These are phyloP conservation scores for Eupithecia vulgata DNA, from an alignment of 2,888 invertebrate genomes.

Conservation along the genomic window DNA sequence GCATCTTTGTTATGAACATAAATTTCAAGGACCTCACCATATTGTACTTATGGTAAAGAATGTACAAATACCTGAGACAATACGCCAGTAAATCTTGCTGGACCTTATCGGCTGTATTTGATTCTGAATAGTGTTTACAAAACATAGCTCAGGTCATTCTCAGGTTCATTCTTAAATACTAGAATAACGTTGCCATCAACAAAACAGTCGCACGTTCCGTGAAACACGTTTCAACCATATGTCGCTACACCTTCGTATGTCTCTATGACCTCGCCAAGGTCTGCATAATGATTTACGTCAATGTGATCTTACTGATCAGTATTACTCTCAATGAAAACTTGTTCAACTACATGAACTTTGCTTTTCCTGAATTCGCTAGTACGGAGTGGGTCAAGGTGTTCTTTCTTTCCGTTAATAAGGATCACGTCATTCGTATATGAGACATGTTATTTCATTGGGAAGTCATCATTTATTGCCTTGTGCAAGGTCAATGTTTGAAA, in stretches of 20 bases:
- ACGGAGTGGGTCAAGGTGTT: conserved; percentile 33
- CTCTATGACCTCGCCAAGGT: conserved; percentile 70
- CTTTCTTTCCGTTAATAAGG: conserved; percentile 15
- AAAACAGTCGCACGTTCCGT: conserved; percentile 14
- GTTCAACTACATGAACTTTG: conserved; percentile 34
- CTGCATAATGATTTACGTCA: conserved; percentile 47
- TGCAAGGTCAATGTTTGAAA: conserved; percentile 1
- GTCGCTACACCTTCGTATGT: conserved; percentile 48
- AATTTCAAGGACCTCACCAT: conserved; percentile 32
- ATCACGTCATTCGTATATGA: conserved; percentile 20
- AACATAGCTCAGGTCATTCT: background rate
- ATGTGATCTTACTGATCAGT: conserved; percentile 29
- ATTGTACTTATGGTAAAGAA: background rate
- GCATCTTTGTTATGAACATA: conserved; percentile 33
- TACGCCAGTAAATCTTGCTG: background rate
- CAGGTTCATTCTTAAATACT: background rate
- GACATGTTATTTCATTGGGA: conserved; percentile 24
- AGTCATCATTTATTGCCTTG: conserved; percentile 16
- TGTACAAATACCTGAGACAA: background rate
- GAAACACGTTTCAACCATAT: conserved; percentile 40
- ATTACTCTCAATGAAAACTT: conserved; percentile 29
- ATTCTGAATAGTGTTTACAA: background rate
- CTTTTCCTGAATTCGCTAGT: conserved; percentile 36
- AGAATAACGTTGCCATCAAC: background rate
- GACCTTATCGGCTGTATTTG: background rate